Percentiles rank a stretch among this genome's conserved stretches.
Evolutionary conservation across 2,113 vertebrate species (phyloP).

Genomic region (Chaenogobius annularis): DNA sequence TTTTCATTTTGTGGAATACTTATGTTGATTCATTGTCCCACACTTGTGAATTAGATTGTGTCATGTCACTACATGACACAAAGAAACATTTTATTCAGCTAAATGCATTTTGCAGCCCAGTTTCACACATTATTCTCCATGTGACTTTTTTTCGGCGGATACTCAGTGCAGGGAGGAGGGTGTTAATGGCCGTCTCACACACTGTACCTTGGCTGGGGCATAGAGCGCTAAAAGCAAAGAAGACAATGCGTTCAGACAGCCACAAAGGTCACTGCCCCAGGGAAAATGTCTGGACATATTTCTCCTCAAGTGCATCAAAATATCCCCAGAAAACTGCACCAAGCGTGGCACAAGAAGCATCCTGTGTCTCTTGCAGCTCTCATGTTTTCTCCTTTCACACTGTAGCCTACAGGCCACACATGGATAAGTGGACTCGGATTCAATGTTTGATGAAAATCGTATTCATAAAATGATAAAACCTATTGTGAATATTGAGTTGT

Average conservation of each 20-base stretch:
- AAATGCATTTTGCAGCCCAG: too few species aligned
- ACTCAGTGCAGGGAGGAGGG: conserved; percentile 12
- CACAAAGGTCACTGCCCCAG: conserved; percentile 27
- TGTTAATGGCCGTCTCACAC: conserved; percentile 22
- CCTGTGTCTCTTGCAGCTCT: too few species aligned
- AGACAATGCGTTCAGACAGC: conserved; percentile 27
- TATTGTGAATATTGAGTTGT: too few species aligned
- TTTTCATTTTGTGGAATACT: too few species aligned
- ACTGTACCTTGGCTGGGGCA: conserved; percentile 3
- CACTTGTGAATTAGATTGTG: not conserved
- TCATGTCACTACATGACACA: not conserved
- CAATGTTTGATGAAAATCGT: too few species aligned
- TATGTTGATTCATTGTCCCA: not conserved
- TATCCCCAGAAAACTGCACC: not conserved
- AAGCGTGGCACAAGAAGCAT: not conserved
- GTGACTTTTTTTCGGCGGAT: conserved; percentile 8
- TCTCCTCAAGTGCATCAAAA: conserved; percentile 17
- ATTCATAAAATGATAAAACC: too few species aligned
- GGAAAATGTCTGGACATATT: conserved; percentile 10
- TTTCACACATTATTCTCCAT: conserved; percentile 24
- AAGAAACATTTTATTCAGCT: not conserved
- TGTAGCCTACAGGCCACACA: too few species aligned
- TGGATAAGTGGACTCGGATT: too few species aligned
- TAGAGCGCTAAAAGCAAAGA: conserved; percentile 23
- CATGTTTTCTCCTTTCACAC: too few species aligned